Conservation (phyloP, 2,113 vertebrate genomes). For the Cervus canadensis region DNA sequence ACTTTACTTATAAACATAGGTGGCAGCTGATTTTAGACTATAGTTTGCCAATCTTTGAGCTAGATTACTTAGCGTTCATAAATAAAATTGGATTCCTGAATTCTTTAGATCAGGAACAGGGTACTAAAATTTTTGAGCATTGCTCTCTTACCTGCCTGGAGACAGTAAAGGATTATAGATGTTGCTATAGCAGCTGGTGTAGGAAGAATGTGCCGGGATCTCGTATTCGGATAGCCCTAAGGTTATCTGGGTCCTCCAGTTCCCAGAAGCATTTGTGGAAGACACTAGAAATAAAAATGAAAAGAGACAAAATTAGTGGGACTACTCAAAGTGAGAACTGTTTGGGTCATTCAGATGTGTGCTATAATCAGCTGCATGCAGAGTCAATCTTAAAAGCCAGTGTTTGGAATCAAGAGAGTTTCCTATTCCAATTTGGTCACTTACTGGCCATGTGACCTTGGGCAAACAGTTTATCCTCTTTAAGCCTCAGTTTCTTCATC, state of each 20-base stretch:
- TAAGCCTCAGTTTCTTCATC: not conserved
- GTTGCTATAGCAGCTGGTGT: slow-evolving; percentile 83
- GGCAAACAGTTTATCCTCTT: not conserved
- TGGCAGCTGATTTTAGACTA: not conserved
- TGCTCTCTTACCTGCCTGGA: slow-evolving; percentile 89
- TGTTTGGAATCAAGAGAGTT: not conserved
- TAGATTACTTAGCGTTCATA: not conserved
- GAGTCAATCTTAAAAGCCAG: not conserved
- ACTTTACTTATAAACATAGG: not conserved
- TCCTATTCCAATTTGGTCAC: not conserved
- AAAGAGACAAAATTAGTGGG: not conserved
- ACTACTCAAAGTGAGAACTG: not conserved
- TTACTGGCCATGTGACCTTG: not conserved
- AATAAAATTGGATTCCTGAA: not conserved
- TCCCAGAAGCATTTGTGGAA: slow-evolving; percentile 83
- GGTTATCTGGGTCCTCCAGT: slow-evolving; percentile 86
- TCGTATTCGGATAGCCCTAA: slow-evolving; percentile 85
- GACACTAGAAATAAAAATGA: slow-evolving; percentile 81
- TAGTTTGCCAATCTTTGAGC: not conserved
- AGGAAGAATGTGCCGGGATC: slow-evolving; percentile 82
- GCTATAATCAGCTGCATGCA: not conserved
- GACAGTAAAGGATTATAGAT: slow-evolving; percentile 84
- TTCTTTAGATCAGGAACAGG: not conserved
- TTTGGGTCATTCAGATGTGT: not conserved
- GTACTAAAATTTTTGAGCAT: not conserved